Evolutionary conservation across 1,140 invertebrate genomes (phyloP), one percentile per base, ranked within the genome.

Genomic region (Aplysia californica): DNA sequence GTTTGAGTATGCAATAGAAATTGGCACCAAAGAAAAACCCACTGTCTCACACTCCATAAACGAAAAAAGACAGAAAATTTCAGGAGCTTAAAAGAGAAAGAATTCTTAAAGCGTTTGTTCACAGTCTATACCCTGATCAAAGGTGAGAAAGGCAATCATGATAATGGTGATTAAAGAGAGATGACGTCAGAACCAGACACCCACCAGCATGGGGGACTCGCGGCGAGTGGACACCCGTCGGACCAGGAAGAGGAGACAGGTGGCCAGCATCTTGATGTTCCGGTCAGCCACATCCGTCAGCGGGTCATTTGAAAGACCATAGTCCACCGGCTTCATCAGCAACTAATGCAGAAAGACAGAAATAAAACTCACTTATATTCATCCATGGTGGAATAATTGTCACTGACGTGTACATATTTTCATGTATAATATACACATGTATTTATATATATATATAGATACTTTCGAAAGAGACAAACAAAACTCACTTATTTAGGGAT

Each of bases 241-340:
- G 10, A 88, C 83, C 20, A 88, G 39, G 59, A 83, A 87, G 1
- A 88, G 66, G 26, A 88, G 65, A 18, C 84, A 79, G 0, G 85
- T 84, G 50, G 87, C 81, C 10, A 88, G 75, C 26, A 88, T 75
- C 55, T 82, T 84, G 5, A 88, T 70, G 75, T 88, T 88, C 15
- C 84, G 68, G 59, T 87, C 83, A 4, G 82, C 85, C 5, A 80
- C 72, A 15, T 85, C 83, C 29, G 79, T 76, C 41, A 88, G 76
- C 26, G 79, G 58, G 38, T 84, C 79, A 2, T 79, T 83, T 0
- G 83, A 85, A 20, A 88, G 59, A 26, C 87, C 87, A 38, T 88
- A 88, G 71, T 88, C 87, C 0, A 87, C 70, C 0, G 87, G 87
- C 67, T 87, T 87, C 85, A 88, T 83, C 33, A 88, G 66, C 18